Percentiles rank a stretch among this genome's conserved stretches.
Conservation (phyloP, 2,113 vertebrate genomes). For the Chrysemys picta region DNA sequence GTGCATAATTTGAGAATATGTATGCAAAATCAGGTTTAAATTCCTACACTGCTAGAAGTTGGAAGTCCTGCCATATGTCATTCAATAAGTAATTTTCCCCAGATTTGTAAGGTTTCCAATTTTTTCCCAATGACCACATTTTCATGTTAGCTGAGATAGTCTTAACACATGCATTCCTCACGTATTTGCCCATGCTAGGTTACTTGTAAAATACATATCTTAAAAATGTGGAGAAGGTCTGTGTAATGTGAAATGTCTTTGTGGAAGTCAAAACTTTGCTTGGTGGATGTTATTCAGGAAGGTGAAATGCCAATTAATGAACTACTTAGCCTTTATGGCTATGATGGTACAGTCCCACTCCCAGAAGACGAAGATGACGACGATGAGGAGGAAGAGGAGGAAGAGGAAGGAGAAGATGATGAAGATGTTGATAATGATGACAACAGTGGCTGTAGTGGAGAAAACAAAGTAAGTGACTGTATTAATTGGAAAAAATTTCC, state of each 20-base stretch:
- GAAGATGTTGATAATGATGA: constrained; percentile 90
- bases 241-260: background rate
- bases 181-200: rapidly evolving
- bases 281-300: constrained; percentile 82
- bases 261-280: constrained; percentile 1
- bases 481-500: background rate
- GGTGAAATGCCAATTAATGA: constrained; percentile 98
- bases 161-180: rapidly evolving
- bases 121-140: rapidly evolving
- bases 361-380: constrained; percentile 88
- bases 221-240: background rate
- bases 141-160: rapidly evolving
- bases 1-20: too few relatives aligned
- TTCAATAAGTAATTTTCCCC: background rate
- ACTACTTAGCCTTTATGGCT: constrained; percentile 94
- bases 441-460: constrained; percentile 91
- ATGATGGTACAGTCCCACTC: constrained; percentile 86
- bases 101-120: background rate
- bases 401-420: constrained; percentile 86
- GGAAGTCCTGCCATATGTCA: background rate
- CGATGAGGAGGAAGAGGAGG: constrained; percentile 91
- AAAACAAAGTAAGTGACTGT: constrained; percentile 80
- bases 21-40: rapidly evolving
- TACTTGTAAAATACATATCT: background rate
- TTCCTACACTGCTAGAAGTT: background rate